Conservation (phyloP, 2,113 vertebrate species). For the Uria aalge region DNA sequence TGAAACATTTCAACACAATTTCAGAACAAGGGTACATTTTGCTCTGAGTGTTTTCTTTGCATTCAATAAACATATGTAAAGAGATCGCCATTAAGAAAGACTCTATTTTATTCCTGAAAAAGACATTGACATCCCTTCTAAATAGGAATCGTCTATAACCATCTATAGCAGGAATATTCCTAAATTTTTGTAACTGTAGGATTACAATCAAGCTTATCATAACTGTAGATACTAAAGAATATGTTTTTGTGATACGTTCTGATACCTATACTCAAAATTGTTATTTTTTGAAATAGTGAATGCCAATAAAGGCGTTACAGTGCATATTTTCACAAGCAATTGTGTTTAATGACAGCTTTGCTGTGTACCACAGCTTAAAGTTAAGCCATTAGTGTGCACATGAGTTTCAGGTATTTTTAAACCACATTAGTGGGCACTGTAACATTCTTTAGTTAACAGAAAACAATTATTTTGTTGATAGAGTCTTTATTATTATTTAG, state of each 20-base stretch:
- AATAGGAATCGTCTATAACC: not conserved
- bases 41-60: not conserved
- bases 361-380: not conserved
- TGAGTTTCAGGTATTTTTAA: not conserved
- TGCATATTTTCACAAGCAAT: not conserved
- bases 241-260: not conserved
- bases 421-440: not conserved
- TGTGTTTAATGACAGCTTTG: not conserved
- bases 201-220: not conserved
- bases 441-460: not conserved
- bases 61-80: not conserved
- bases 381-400: not conserved
- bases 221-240: not conserved
- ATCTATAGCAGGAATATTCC: not conserved
- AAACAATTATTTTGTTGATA: not conserved
- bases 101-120: not conserved
- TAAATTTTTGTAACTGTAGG: not conserved
- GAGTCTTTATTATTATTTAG: not conserved
- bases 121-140: not conserved
- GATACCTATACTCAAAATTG: not conserved
- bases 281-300: not conserved
- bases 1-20: not conserved
- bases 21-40: not conserved
- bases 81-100: not conserved
- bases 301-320: not conserved